phyloP scores from a whole-genome alignment of 2,113 vertebrate species.

The Bubo blakistoni region DNA sequence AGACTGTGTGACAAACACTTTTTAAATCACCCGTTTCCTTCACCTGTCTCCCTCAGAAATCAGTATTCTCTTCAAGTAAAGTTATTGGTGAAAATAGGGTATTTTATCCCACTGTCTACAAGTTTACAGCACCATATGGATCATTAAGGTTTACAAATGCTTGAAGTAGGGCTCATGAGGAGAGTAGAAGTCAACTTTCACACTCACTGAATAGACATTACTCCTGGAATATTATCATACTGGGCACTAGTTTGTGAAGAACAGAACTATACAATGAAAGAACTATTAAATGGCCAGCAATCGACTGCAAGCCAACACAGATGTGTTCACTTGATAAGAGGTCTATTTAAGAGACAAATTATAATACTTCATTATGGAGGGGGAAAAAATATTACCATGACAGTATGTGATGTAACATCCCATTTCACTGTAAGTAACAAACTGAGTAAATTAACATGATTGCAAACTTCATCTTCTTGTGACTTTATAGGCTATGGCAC shows the following conservation, averaged over 20 bases:
- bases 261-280: background rate
- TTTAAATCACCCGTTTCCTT: background rate
- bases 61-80: background rate
- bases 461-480: background rate
- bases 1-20: background rate
- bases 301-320: background rate
- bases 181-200: background rate
- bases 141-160: background rate
- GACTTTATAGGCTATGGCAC: background rate
- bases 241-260: background rate
- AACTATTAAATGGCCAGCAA: background rate
- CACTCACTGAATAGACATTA: background rate
- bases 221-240: background rate
- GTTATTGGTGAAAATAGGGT: background rate
- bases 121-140: background rate
- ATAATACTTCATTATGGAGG: background rate
- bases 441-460: background rate
- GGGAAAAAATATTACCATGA: background rate
- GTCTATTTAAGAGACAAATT: background rate
- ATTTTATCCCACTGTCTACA: background rate
- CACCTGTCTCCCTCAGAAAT: background rate
- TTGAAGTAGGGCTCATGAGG: background rate
- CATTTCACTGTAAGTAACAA: background rate
- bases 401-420: background rate
- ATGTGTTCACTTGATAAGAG: background rate